Base-by-base conservation (phyloP, 1,140 invertebrate species). In the Trichonephila inaurata region DNA sequence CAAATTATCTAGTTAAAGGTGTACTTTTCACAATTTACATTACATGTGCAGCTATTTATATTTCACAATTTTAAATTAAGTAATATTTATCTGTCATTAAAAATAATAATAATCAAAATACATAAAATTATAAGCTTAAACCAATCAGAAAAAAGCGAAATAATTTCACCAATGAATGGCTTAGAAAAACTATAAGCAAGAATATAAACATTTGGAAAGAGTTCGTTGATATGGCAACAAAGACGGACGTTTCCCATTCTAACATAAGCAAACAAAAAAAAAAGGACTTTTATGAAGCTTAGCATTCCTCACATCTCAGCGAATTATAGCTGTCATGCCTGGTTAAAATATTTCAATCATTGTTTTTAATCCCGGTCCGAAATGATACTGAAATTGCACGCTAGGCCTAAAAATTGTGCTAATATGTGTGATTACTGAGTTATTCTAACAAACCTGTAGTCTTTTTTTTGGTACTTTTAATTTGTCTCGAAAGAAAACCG, bases 181-280 rank as follows among this genome's bases (percentile, higher is more conserved):
- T 21, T 3, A 24, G 14, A 28, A 69, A n/a, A 62, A 69, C 24
- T 69, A 14, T 24, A 24, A 69, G 14, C 14, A 69, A 69, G 51
- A 24, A 69, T 24, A 69, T 69, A 69, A 28, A 69, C 66, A 28
- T n/a, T 14, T n/a, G 24, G 66, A 24, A 3, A 69, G 69, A 77
- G 69, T 77, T 33, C 33, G 72, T 77, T 77, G 72, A 77, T 77
- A 77, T 77, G 72, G 72, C 72, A 77, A 77, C 72, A 77, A 40
- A 33, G 28, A 33, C 24, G 72, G 72, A 33, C 72, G 72, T 77
- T 77, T 77, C 72, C 72, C 19, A 33, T 77, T 33, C 28, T 28
- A 28, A 24, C 7, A 24, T 14, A 69, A 24, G 3, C 10, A 69
- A 69, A n/a, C 16, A 40, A 28, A 77, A 14, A 28, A 28, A 69